Evolutionary conservation across 2,113 vertebrate genomes (phyloP), one percentile per base, ranked within the genome.

Genomic region (Malurus alboscapulatus): DNA sequence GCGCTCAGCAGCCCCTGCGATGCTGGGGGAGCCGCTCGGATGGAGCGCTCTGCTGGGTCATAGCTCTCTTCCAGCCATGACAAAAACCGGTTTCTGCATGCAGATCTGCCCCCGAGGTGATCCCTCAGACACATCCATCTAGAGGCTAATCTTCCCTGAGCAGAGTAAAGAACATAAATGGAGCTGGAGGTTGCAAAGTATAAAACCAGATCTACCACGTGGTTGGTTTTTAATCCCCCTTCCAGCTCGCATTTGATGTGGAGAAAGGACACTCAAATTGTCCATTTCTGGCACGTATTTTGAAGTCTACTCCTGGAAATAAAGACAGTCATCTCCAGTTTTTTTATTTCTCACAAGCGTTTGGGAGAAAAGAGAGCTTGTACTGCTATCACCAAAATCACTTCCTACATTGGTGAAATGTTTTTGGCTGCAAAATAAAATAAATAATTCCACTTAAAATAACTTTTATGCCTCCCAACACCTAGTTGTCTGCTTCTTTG

Each of bases 191-290:
- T 97, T 97, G 97, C 97, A 95, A 96, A 98, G 97, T 97, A 96
- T 96, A 97, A 98, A 97, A 97, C 97, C 95, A 97, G 97, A 97
- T 96, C 97, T 97, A 98, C 98, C 97, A 98, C 97, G 98, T 98
- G 97, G 97, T 97, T 97, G 96, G 96, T 96, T 97, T 97, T 97
- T 98, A 98, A 97, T 96, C 96, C 95, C 93, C 96, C 96, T 95
- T 95, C 97, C 96, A 97, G 97, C 94, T 97, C 65, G 55, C 94
- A 97, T 97, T 96, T 97, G 95, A 95, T 96, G 95, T 95, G 93
- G 93, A 93, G 96, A 94, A 91, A 94, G 87, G 95, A 92, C 92
- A 95, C 93, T 97, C 79, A 51, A 97, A 97, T 97, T 98, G 97
- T 97, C 98, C 97, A 97, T 97, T 95, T 96, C 97, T 97, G 97